phyloP scores from a whole-genome alignment of 2,113 vertebrate genomes.

The Salvelinus fontinalis region DNA sequence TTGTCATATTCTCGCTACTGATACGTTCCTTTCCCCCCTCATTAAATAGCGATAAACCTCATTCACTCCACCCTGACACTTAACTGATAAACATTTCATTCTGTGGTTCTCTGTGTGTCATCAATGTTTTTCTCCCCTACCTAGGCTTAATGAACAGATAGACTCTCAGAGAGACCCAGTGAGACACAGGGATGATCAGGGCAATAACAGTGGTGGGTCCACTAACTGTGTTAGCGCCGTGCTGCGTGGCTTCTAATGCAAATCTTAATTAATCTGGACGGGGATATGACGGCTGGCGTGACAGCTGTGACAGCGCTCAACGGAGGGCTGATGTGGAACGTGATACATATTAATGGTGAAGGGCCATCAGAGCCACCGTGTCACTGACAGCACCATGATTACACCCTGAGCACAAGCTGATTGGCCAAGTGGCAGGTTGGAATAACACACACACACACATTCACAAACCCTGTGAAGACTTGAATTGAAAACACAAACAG shows the following conservation, averaged over 20 bases:
- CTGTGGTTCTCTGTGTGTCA: conserved; percentile 18
- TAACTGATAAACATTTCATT: conserved; percentile 44
- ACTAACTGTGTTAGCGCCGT: conserved; percentile 4
- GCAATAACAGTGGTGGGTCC: conserved; percentile 41
- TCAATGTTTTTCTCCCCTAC: conserved; percentile 30
- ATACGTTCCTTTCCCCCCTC: conserved; percentile 8
- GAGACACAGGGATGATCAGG: not conserved
- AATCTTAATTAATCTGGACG: conserved; percentile 69
- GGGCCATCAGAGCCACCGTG: conserved; percentile 60
- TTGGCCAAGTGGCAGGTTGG: conserved; percentile 21
- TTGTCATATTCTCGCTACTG: conserved; percentile 16
- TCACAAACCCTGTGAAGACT: conserved; percentile 14
- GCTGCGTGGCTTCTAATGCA: conserved; percentile 53
- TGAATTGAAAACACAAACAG: conserved; percentile 69
- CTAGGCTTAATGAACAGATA: conserved; percentile 55
- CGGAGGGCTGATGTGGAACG: conserved; percentile 64
- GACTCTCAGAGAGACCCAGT: not conserved
- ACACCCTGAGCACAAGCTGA: conserved; percentile 54
- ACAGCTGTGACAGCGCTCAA: conserved; percentile 65
- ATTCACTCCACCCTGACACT: conserved; percentile 25
- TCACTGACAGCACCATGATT: conserved; percentile 67
- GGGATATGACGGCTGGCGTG: conserved; percentile 55
- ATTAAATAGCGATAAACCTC: conserved; percentile 22
- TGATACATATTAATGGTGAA: conserved; percentile 72
- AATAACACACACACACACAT: not conserved